Conservation (phyloP, 2,113 vertebrate genomes). For the Platysternon megacephalum region DNA sequence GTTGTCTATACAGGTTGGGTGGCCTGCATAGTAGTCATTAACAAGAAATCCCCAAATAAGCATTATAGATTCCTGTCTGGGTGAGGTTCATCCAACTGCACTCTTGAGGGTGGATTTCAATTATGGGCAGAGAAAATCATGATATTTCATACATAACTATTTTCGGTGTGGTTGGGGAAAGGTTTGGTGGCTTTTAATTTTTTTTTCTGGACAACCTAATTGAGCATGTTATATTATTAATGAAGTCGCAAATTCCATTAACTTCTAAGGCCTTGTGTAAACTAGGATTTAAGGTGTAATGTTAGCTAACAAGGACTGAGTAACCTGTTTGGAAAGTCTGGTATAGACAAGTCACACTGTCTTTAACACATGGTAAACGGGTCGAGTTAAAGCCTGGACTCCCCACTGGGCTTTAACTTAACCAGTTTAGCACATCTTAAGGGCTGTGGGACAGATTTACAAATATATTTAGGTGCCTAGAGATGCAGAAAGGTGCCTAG, state of each 20-base stretch:
- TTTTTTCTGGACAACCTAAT: neutral
- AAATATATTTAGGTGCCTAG: slow-evolving; percentile 32
- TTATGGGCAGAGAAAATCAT: slow-evolving; percentile 8
- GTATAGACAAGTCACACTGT: neutral
- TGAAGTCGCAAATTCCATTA: neutral
- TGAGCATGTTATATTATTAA: neutral
- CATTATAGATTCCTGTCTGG: slow-evolving; percentile 23
- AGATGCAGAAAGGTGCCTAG: slow-evolving; percentile 25
- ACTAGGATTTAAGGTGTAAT: neutral
- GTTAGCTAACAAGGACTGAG: slow-evolving; percentile 3
- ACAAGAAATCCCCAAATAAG: slow-evolving; percentile 62
- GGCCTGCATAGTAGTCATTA: slow-evolving; percentile 59
- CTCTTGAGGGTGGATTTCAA: slow-evolving; percentile 31
- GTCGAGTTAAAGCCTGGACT: slow-evolving; percentile 19
- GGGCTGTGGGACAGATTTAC: slow-evolving; percentile 19
- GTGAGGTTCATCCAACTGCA: slow-evolving; percentile 38
- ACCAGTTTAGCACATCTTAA: neutral
- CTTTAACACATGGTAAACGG: neutral
- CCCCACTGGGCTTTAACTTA: neutral
- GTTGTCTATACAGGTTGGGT: slow-evolving; percentile 48
- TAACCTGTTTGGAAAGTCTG: neutral
- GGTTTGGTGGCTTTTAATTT: neutral
- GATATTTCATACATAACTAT: too few species aligned
- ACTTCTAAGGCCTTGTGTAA: neutral
- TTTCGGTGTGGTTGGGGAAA: neutral